phyloP scores from a whole-genome alignment of 2,797 vertebrate species.

The Mus spretus region DNA sequence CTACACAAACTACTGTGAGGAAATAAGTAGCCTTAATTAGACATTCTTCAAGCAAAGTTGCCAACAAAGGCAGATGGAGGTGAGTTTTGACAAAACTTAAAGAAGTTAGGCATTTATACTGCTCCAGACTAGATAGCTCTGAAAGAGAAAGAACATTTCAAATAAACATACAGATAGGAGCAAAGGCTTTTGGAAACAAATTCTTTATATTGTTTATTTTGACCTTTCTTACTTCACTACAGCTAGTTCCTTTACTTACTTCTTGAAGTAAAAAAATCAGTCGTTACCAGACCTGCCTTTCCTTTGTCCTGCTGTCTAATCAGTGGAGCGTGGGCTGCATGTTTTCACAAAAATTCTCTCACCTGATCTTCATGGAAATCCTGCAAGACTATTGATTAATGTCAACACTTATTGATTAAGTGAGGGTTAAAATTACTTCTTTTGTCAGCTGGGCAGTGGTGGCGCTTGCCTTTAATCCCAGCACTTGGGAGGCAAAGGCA shows the following conservation, averaged over 20 bases:
- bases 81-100: background rate
- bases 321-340: background rate
- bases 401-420: background rate
- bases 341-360: background rate
- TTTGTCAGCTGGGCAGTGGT: background rate
- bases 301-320: background rate
- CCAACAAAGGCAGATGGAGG: background rate
- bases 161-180: background rate
- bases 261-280: slow-evolving; percentile 37
- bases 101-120: background rate
- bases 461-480: no score
- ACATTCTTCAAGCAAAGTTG: background rate
- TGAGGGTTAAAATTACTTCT: background rate
- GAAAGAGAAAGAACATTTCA: slow-evolving; percentile 20
- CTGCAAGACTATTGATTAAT: background rate
- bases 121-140: background rate
- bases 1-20: background rate
- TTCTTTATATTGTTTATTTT: background rate
- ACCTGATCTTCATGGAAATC: background rate
- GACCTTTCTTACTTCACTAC: background rate
- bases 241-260: slow-evolving; percentile 9
- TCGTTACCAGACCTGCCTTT: background rate
- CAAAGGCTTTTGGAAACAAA: background rate
- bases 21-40: background rate
- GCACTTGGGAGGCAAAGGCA: no score